Base-by-base conservation (phyloP, 2,113 vertebrate genomes). In the Lepisosteus oculatus region DNA sequence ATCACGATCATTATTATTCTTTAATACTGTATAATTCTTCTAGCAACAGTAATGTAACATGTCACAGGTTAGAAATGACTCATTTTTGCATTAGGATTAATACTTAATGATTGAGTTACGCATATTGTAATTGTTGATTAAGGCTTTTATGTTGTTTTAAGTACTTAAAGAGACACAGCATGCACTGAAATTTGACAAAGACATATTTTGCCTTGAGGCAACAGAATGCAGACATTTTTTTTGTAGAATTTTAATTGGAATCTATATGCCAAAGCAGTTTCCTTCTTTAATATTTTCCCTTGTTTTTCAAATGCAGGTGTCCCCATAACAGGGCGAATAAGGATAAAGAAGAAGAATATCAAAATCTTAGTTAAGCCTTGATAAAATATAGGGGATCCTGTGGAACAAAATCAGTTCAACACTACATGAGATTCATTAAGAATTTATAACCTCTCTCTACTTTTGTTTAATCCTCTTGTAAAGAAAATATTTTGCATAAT, bases 331-430 rank as follows among this genome's bases (percentile, higher is more conserved):
- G 61, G 47, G 61, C 69, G 14, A 74, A 87, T 91, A 67, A 77
- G 89, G 59, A 84, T 92, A 80, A 90, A 68, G 83, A 86, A 78
- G 76, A 89, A 81, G 76, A 90, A 85, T 68, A 2, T 85, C 0
- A 54, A 72, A 76, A 66, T 90, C 62, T 41, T 78, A 51, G 47
- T 70, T 11, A 74, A 55, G n/a, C 57, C n/a, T 59, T n/a, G n/a
- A 59, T 6, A 59, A 15, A 59, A 29, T 29, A 29, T 2, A 29
- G 29, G 2, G 29, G 29, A 29, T 29, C 12, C 5, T 13, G n/a
- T 59, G 12, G 57, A 13, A n/a, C 57, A 5, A 15, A 13, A n/a
- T 11, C 57, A 59, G 12, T 59, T 43, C 61, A 41, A 72, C 51
- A 71, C 67, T 59, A 66, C 72, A 59, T 71, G 14, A 5, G 75